These are phyloP conservation scores for Drosophila silvestris DNA, from an alignment of 2,888 invertebrate genomes.

Conservation along the genomic window DNA sequence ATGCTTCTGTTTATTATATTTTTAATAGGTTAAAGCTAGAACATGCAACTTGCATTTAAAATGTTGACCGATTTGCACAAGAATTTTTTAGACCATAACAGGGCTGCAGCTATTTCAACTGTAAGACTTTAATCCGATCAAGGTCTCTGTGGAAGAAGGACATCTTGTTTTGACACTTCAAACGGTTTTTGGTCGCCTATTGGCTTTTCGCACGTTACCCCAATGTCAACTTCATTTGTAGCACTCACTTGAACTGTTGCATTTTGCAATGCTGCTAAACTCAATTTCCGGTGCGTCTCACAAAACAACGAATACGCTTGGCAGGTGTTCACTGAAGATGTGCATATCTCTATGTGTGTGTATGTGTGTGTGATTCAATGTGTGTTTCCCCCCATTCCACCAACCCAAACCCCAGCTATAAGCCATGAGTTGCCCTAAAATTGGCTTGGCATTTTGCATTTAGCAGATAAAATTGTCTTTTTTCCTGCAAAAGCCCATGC, in stretches of 20 bases:
- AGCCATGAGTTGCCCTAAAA: constrained; percentile 5
- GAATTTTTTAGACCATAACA: not conserved
- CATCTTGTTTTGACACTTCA: constrained; percentile 5
- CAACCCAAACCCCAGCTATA: not conserved
- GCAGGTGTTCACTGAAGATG: constrained; percentile 4
- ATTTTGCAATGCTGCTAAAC: constrained; percentile 13
- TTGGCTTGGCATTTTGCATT: constrained; percentile 44
- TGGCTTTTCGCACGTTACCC: constrained; percentile 22
- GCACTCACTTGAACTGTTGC: constrained; percentile 21
- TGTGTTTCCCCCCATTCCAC: constrained; percentile 1
- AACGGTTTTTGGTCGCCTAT: not conserved
- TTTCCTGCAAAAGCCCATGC: constrained; percentile 10
- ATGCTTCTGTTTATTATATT: not conserved
- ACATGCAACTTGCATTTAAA: not conserved
- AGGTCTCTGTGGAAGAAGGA: not conserved
- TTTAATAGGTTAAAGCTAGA: not conserved
- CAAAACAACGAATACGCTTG: constrained; percentile 34
- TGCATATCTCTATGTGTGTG: constrained; percentile 1
- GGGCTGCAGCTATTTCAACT: not conserved
- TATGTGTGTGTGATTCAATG: constrained; percentile 5
- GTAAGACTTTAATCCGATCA: constrained; percentile 12
- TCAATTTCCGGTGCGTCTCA: constrained; percentile 16
- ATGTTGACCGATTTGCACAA: not conserved
- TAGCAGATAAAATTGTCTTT: constrained; percentile 55
- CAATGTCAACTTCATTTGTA: constrained; percentile 15